phyloP scores from a whole-genome alignment of 2,113 vertebrate species.

The Sinocyclocheilus maitianheensis region DNA sequence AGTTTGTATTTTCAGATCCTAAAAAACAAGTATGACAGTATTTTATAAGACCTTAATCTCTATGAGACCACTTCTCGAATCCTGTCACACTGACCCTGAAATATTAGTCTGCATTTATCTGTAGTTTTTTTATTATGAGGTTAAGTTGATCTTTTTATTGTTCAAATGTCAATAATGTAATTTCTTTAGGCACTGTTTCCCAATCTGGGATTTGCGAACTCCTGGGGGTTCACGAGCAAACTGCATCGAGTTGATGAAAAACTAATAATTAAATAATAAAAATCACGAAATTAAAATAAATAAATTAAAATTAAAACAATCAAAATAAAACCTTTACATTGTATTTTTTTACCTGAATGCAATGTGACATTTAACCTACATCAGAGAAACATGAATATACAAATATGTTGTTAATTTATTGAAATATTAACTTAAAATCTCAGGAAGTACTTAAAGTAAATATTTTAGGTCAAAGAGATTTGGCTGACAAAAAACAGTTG shows the following conservation, averaged over 20 bases:
- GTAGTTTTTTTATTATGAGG: background rate
- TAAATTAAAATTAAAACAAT: too few relatives aligned
- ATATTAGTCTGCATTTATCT: too few relatives aligned
- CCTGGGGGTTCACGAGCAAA: background rate
- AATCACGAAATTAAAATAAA: background rate
- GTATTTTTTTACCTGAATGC: background rate
- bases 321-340: too few relatives aligned
- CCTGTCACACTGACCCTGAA: background rate
- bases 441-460: background rate
- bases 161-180: background rate
- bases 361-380: background rate
- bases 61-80: background rate
- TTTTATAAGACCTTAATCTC: background rate
- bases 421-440: background rate
- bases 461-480: background rate
- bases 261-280: background rate
- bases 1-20: background rate
- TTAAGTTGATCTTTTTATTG: too few relatives aligned
- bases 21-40: background rate
- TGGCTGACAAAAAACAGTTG: background rate
- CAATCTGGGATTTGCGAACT: background rate
- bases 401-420: too few relatives aligned
- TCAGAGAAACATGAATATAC: background rate
- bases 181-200: background rate
- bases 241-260: background rate